A percentile compares a stretch with the other conserved stretches of the same genome.
phyloP scores from a whole-genome alignment of 2,888 invertebrate genomes.

The Xestoiulus laeticollis region DNA sequence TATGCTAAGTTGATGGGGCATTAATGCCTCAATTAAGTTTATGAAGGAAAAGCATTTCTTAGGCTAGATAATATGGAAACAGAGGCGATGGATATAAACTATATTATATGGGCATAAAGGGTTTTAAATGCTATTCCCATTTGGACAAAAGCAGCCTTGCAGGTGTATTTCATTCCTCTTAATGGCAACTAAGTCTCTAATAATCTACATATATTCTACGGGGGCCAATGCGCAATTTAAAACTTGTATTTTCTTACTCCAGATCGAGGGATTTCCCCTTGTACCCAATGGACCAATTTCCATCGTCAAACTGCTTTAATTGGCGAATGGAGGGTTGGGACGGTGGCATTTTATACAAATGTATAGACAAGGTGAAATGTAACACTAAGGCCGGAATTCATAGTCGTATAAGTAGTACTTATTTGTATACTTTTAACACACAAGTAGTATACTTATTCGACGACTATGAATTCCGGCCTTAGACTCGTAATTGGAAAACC shows the following conservation, averaged over 20 bases:
- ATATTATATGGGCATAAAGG: constrained; percentile 13
- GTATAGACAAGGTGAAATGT: too few relatives aligned
- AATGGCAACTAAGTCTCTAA: constrained; percentile 13
- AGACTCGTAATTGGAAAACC: too few relatives aligned
- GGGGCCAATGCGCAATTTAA: neutral
- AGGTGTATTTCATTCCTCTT: constrained; percentile 20
- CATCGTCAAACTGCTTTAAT: too few relatives aligned
- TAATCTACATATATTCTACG: neutral
- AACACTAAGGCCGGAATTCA: too few relatives aligned
- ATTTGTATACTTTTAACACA: too few relatives aligned
- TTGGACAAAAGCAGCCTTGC: neutral
- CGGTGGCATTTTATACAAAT: too few relatives aligned
- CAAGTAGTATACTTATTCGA: too few relatives aligned
- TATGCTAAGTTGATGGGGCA: constrained; percentile 19
- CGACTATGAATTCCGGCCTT: too few relatives aligned
- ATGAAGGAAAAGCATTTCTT: constrained; percentile 2
- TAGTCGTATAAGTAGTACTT: too few relatives aligned
- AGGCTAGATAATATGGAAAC: too few relatives aligned
- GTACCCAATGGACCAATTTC: neutral
- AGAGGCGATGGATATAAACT: neutral
- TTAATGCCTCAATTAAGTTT: constrained; percentile 23
- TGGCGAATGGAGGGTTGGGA: too few relatives aligned
- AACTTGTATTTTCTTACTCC: neutral
- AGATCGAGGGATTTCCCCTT: neutral
- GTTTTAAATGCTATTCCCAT: constrained; percentile 1